Percentiles rank a stretch among this genome's conserved stretches.
phyloP scores from a whole-genome alignment of 2,113 vertebrate species.

The Megaleporinus macrocephalus region DNA sequence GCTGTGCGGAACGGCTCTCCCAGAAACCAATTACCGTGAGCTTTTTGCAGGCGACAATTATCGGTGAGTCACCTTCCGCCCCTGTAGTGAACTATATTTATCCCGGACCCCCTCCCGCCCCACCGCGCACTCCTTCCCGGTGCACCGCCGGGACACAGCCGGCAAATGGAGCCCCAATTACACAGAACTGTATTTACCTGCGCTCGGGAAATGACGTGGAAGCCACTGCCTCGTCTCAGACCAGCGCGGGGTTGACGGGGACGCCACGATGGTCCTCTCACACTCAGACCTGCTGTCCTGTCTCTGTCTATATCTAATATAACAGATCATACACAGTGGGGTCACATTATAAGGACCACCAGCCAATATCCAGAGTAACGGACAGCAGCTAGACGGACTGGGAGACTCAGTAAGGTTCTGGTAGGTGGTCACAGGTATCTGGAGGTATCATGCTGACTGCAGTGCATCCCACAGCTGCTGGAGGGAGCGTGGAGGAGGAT shows the following conservation, averaged over 20 bases:
- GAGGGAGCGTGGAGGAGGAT: too few relatives aligned
- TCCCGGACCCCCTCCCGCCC: background rate
- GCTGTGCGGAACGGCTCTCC: conserved; percentile 22
- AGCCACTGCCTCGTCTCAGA: conserved; percentile 2
- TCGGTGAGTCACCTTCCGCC: conserved; percentile 35
- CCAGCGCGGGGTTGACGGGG: background rate
- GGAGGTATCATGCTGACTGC: too few relatives aligned
- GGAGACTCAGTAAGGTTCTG: too few relatives aligned
- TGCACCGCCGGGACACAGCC: background rate
- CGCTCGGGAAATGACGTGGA: conserved; percentile 29
- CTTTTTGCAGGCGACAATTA: conserved; percentile 23
- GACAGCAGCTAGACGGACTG: too few relatives aligned
- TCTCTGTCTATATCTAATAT: too few relatives aligned
- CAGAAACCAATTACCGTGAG: conserved; percentile 45
- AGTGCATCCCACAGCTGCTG: too few relatives aligned
- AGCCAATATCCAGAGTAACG: too few relatives aligned
- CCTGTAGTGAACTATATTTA: conserved; percentile 25
- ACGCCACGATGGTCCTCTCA: background rate
- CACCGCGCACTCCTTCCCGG: too few relatives aligned
- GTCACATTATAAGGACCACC: too few relatives aligned
- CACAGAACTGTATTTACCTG: conserved; percentile 25
- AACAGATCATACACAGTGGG: too few relatives aligned
- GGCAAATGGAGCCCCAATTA: conserved; percentile 44
- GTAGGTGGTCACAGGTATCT: too few relatives aligned
- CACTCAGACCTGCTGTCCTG: too few relatives aligned